phyloP scores from a whole-genome alignment of 30 jellyfish, hydroid and myxozoan genomes.

The Aurelia sp. region DNA sequence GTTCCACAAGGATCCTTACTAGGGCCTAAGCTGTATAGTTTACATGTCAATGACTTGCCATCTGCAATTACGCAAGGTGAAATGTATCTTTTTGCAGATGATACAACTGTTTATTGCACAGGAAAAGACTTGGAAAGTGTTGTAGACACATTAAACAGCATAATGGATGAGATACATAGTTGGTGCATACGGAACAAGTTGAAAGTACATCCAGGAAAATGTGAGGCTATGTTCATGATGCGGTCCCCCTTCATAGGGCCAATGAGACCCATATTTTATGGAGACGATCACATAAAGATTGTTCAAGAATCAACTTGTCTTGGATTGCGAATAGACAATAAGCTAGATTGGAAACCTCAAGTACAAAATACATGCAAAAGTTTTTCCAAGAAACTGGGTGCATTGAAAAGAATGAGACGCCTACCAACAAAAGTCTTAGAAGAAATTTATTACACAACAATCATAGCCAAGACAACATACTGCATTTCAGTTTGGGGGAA shows the following conservation, averaged over 20 bases:
- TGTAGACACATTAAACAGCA: not conserved
- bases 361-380: not conserved
- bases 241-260: conserved; percentile 10
- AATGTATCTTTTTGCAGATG: conserved; percentile 23
- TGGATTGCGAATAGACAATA: not conserved
- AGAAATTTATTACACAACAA: conserved; percentile 17
- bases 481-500: conserved; percentile 36
- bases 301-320: too few species aligned
- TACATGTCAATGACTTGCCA: too few species aligned
- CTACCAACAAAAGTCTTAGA: conserved; percentile 24
- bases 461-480: conserved; percentile 30
- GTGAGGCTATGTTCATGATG: not conserved
- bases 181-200: not conserved
- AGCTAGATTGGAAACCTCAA: not conserved
- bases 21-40: too few species aligned
- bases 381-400: not conserved
- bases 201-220: too few species aligned
- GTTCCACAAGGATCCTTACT: too few species aligned
- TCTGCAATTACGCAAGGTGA: too few species aligned
- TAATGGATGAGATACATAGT: conserved; percentile 1
- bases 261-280: conserved; percentile 1
- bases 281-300: not conserved
- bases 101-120: conserved; percentile 61
- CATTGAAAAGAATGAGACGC: conserved; percentile 23
- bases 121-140: conserved; percentile 20